Percentiles rank a stretch among this genome's conserved stretches.
phyloP scores from a whole-genome alignment of 2,888 invertebrate species.

The Dryadula phaetusa region DNA sequence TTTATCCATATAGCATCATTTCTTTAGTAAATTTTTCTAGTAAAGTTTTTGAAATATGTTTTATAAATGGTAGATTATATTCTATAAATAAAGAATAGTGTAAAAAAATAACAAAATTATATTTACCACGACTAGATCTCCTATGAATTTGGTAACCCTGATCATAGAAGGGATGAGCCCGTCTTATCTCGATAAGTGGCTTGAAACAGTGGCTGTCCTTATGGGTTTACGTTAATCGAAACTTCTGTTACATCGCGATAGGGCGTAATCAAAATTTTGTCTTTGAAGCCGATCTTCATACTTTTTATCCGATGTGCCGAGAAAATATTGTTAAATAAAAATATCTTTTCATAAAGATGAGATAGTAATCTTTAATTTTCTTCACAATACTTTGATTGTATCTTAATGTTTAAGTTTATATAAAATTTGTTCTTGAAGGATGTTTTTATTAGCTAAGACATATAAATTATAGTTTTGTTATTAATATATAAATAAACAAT shows the following conservation, averaged over 20 bases:
- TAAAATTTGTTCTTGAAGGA: no score
- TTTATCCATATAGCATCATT: no score
- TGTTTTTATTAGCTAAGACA: not conserved
- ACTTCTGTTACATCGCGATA: constrained; percentile 40
- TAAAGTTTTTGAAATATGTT: no score
- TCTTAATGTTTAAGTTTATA: not conserved
- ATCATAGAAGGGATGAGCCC: constrained; percentile 38
- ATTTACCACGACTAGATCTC: not conserved
- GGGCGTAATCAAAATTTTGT: constrained; percentile 35
- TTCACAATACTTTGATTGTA: not conserved
- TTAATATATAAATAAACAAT: not conserved
- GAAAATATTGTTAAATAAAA: constrained; percentile 17
- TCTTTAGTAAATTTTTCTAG: no score
- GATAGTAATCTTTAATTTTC: constrained; percentile 11
- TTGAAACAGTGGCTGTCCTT: constrained; percentile 42
- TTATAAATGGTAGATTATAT: no score
- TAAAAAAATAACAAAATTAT: not conserved
- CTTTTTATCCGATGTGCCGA: constrained; percentile 28
- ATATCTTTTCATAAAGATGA: constrained; percentile 10
- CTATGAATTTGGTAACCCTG: constrained; percentile 20
- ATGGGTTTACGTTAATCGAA: constrained; percentile 43
- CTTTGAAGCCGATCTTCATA: constrained; percentile 30
- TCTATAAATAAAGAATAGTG: not conserved
- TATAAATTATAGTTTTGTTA: not conserved
- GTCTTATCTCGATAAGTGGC: constrained; percentile 44